These are phyloP conservation scores for Caloenas nicobarica DNA, from an alignment of 2,113 vertebrate species.

Conservation along the genomic window DNA sequence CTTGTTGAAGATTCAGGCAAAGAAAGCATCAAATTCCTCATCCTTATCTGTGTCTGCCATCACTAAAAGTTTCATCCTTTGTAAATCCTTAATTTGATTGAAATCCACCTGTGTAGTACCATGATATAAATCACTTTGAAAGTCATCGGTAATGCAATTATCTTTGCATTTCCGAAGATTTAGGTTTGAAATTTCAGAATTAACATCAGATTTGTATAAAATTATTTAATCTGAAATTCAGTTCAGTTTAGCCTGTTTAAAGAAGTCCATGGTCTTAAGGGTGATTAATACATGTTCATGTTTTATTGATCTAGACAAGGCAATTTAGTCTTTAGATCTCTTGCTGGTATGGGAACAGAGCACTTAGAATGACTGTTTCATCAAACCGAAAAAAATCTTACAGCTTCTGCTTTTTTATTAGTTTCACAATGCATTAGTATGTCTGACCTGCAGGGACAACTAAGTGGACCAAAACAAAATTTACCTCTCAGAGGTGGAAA, in stretches of 20 bases:
- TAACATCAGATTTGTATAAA: neutral
- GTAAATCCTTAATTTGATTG: neutral
- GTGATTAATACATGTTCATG: neutral
- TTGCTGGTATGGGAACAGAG: neutral
- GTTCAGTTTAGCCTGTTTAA: neutral
- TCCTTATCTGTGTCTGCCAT: neutral
- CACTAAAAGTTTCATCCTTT: neutral
- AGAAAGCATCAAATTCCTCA: neutral
- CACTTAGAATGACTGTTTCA: neutral
- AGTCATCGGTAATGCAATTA: neutral
- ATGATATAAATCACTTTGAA: neutral
- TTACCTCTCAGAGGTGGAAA: neutral
- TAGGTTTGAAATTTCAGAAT: neutral
- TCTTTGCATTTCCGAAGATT: neutral
- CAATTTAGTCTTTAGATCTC: neutral
- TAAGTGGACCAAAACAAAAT: neutral
- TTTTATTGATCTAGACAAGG: neutral
- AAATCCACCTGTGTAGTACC: neutral
- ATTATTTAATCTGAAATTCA: neutral
- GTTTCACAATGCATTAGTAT: neutral
- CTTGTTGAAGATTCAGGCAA: neutral
- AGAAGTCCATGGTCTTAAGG: neutral
- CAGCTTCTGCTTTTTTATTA: neutral
- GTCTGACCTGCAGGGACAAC: neutral
- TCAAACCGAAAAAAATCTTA: neutral